Evolutionary conservation across 2,797 vertebrate genomes (phyloP).

Genomic region (Corythornis leucogaster): DNA sequence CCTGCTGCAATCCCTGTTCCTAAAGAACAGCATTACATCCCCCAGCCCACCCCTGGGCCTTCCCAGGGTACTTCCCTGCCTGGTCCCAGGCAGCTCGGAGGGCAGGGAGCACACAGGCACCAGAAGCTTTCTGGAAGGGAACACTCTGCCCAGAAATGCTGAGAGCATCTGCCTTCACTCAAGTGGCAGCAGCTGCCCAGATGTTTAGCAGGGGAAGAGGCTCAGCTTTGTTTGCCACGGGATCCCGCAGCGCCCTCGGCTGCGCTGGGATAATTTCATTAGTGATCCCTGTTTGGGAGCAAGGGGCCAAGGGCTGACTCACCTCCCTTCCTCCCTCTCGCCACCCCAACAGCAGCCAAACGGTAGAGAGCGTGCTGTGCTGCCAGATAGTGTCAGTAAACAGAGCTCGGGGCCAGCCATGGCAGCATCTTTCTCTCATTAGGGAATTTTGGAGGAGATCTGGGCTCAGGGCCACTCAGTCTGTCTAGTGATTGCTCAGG

Average conservation of each 20-base stretch:
- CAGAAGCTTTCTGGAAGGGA: not conserved
- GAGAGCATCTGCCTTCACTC: not conserved
- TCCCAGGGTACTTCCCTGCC: not conserved
- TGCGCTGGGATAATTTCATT: conserved; percentile 69
- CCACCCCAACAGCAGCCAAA: conserved; percentile 72
- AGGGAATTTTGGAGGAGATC: conserved; percentile 74
- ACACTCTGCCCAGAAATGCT: not conserved
- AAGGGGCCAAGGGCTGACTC: conserved; percentile 79
- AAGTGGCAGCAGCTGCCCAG: conserved; percentile 42
- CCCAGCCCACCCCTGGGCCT: not conserved
- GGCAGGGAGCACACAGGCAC: not conserved
- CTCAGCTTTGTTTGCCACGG: conserved; percentile 33
- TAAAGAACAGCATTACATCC: not conserved
- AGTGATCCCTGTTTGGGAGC: conserved; percentile 42
- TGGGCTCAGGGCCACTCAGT: conserved; percentile 38
- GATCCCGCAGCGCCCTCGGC: conserved; percentile 28
- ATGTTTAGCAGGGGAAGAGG: not conserved
- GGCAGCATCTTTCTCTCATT: conserved; percentile 84
- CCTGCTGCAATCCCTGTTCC: not conserved
- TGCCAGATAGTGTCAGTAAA: conserved; percentile 79
- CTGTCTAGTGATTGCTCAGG: conserved; percentile 45
- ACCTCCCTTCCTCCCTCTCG: conserved; percentile 59
- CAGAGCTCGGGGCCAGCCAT: conserved; percentile 64
- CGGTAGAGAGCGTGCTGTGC: conserved; percentile 76
- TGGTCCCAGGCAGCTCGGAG: rapidly evolving